Base-by-base conservation (phyloP, 2,888 invertebrate species). In the Muscina levida region DNA sequence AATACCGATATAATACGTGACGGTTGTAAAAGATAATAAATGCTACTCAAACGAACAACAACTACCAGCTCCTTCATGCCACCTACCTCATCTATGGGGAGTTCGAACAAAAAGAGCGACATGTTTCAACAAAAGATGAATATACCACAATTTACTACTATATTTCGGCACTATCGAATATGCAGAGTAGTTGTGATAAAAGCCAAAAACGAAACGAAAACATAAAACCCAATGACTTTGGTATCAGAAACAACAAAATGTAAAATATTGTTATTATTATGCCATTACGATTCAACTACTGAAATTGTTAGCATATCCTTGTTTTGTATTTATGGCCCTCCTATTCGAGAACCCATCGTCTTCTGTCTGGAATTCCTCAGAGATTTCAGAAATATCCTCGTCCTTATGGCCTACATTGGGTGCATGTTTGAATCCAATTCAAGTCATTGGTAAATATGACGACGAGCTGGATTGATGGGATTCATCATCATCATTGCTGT, bases 1-100 rank as follows among this genome's bases (percentile, higher is more conserved):
- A 81, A 81, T 77, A 81, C 81, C 77, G 81, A 81, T 81, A 81
- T 72, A 81, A 81, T 77, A 81, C 81, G 81, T 81, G 81, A 67
- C 76, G 65, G 42, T 65, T 66, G 70, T 51, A 53, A 59, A 59
- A 77, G 74, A 81, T 77, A 75, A 81, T 81, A 77, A 72, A 67
- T 74, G 51, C 72, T 57, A 42, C 72, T 57, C 31, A 44, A 76
- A 65, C 24, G 65, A 56, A 15, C 56, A 76, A 79, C 59, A 80
- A 75, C 11, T 48, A 74, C 39, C n/a, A 48, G 10, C 2, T n/a
- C n/a, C 15, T 11, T 24, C n/a, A 15, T 48, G 15, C 44, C 51
- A 24, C 22, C 11, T 39, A 72, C 24, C 39, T 4, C 62, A 26
- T 13, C n/a, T n/a, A n/a, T n/a, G n/a, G n/a, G n/a, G n/a, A n/a